A percentile compares a stretch with the other conserved stretches of the same genome.
These are phyloP conservation scores for Hirtodrosophila trivittata DNA, from an alignment of 2,888 invertebrate genomes.

Conservation along the genomic window DNA sequence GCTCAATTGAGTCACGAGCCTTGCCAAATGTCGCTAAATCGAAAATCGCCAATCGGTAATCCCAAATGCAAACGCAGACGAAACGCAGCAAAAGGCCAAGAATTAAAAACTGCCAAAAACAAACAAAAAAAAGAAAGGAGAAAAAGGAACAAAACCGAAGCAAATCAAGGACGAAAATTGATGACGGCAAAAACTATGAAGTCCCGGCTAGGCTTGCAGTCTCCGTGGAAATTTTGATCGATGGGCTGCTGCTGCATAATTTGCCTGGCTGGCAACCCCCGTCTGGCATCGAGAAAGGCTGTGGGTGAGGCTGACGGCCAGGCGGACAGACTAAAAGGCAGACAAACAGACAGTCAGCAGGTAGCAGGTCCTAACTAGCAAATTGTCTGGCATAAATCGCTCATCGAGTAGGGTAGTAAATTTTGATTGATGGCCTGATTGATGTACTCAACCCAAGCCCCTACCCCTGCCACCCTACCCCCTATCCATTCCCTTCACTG, in stretches of 20 bases:
- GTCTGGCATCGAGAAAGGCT: not conserved
- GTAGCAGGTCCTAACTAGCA: conserved; percentile 26
- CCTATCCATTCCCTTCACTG: not conserved
- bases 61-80: conserved; percentile 40
- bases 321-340: not conserved
- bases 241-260: conserved; percentile 48
- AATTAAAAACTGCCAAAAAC: conserved; percentile 52
- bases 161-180: conserved; percentile 67
- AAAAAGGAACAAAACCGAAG: conserved; percentile 15
- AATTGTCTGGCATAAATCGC: conserved; percentile 54
- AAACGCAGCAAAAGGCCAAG: conserved; percentile 61
- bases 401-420: conserved; percentile 15
- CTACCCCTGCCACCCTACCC: not conserved
- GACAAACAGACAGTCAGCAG: conserved; percentile 17
- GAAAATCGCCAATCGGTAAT: conserved; percentile 30
- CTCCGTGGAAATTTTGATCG: conserved; percentile 58
- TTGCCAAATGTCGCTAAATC: conserved; percentile 37
- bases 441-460: conserved; percentile 22
- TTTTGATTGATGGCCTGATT: conserved; percentile 71
- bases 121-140: conserved; percentile 11
- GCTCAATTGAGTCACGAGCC: conserved; percentile 61
- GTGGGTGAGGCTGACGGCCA: not conserved
- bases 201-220: not conserved
- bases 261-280: conserved; percentile 7
- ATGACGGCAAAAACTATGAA: conserved; percentile 53